Conservation (phyloP, 2,113 vertebrate genomes). For the Bufo gargarizans region DNA sequence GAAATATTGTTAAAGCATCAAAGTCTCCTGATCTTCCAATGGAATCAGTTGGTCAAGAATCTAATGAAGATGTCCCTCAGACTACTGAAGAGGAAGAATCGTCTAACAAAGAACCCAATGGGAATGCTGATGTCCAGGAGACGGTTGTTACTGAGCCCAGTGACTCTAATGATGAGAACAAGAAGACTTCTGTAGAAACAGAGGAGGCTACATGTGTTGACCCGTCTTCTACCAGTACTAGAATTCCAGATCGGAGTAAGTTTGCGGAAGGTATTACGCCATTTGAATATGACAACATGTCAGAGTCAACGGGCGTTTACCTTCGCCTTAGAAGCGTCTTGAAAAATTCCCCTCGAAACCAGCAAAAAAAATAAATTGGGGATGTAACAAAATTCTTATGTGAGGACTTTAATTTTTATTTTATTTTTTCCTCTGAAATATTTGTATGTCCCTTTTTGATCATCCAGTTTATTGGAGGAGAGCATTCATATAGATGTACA, state of each 20-base stretch:
- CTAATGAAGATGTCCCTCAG: background rate
- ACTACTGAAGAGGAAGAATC: constrained; percentile 49
- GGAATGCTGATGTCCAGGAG: background rate
- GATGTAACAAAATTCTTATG: background rate
- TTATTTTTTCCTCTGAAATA: constrained; percentile 22
- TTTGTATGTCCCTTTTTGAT: constrained; percentile 9
- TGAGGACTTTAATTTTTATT: constrained; percentile 1
- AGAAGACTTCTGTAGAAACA: constrained; percentile 48
- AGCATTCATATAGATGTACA: constrained; percentile 13
- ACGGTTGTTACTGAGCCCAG: constrained; percentile 29
- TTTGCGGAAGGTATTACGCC: constrained; percentile 92
- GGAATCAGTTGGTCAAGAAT: constrained; percentile 45
- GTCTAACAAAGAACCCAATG: constrained; percentile 1
- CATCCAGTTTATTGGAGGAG: background rate
- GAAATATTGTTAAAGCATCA: constrained; percentile 54
- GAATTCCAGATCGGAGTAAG: constrained; percentile 88
- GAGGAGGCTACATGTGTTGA: constrained; percentile 42
- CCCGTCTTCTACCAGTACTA: constrained; percentile 60
- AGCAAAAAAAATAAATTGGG: constrained; percentile 83
- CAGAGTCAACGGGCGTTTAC: constrained; percentile 91
- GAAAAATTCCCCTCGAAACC: constrained; percentile 90
- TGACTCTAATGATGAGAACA: background rate
- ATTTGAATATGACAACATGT: constrained; percentile 94
- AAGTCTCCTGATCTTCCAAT: background rate
- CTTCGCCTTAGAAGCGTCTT: constrained; percentile 87